phyloP scores from a whole-genome alignment of 1,140 invertebrate genomes.

The Drosophila lacteicornis region DNA sequence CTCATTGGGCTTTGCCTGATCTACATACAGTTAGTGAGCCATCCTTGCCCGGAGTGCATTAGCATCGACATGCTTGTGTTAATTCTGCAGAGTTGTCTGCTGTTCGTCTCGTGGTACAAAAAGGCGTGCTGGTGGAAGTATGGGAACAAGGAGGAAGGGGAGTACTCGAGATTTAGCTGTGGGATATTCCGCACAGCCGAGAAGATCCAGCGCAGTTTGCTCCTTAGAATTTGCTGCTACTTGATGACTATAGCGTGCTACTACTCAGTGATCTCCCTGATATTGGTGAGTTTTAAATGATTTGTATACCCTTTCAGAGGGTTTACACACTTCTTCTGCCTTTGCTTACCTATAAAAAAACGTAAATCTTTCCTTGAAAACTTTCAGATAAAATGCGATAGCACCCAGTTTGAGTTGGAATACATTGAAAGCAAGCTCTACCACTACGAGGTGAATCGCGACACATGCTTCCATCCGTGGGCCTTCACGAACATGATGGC shows the following conservation, averaged over 20 bases:
- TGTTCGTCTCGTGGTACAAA: conserved; percentile 83
- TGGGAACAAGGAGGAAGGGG: not conserved
- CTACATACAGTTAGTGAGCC: conserved; percentile 23
- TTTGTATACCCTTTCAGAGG: not conserved
- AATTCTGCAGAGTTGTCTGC: conserved; percentile 54
- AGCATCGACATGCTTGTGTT: not conserved
- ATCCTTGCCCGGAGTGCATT: rapidly evolving
- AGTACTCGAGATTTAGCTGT: conserved; percentile 87
- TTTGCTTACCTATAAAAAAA: not conserved
- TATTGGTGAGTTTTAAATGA: conserved; percentile 85
- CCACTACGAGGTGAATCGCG: conserved; percentile 39
- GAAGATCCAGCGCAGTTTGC: conserved; percentile 33
- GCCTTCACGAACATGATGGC: conserved; percentile 92
- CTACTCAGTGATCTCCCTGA: conserved; percentile 87
- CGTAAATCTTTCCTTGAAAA: not conserved
- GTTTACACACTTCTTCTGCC: too few species aligned
- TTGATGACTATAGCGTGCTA: conserved; percentile 85
- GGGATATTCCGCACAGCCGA: conserved; percentile 78
- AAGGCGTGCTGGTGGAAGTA: conserved; percentile 84
- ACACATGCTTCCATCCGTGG: conserved; percentile 88
- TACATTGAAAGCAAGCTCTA: conserved; percentile 52
- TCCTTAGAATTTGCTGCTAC: conserved; percentile 37
- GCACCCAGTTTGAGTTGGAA: conserved; percentile 9
- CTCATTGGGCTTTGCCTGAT: conserved; percentile 25
- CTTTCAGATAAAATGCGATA: conserved; percentile 37